Base-by-base conservation (phyloP, 2,113 vertebrate genomes). In the Dasyurus viverrinus region DNA sequence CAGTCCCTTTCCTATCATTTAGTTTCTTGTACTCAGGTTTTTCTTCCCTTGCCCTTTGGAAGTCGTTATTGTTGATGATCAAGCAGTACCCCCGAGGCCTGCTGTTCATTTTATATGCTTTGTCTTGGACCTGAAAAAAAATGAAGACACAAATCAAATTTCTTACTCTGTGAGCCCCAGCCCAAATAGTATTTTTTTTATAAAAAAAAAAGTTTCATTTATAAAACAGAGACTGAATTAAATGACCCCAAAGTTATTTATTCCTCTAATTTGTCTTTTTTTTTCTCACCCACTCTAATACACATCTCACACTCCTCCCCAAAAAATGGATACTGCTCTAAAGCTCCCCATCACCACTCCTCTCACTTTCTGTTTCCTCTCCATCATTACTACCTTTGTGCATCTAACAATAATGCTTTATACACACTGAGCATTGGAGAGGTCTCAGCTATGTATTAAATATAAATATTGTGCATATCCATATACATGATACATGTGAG, bases 61-160 rank as follows among this genome's bases (percentile, higher is more conserved):
- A 99, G 25, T 96, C 93, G 22, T 98, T 53, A 50, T 99, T 99
- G 96, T 99, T 99, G 60, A 99, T 97, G 96, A 99, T 99, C 95
- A 99, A 89, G 90, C 99, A 99, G 91, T 99, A 97, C 60, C 99
- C 99, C 0, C 98, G 97, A 10, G 99, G 99, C 0, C 46, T 95
- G 96, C 97, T 99, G 3, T 96, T 98, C 98, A 99, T 98, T 97
- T 93, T 98, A 96, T 99, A 99, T 92, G 89, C 48, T 60, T 54
- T 60, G 36, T 97, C 95, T 0, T 54, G 89, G 94, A 27, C 12
- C 97, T 95, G 55, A 30, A 98, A 57, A 47, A 48, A 93, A 94
- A 97, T 91, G 96, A 96, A 96, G 95, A 52, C 36, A 42, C 55
- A 93, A 89, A 16, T 30, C 76, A 92, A 53, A 76, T 52, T 19